Evolutionary conservation across 2,113 vertebrate genomes (phyloP).

Genomic region (Datnioides undecimradiatus): DNA sequence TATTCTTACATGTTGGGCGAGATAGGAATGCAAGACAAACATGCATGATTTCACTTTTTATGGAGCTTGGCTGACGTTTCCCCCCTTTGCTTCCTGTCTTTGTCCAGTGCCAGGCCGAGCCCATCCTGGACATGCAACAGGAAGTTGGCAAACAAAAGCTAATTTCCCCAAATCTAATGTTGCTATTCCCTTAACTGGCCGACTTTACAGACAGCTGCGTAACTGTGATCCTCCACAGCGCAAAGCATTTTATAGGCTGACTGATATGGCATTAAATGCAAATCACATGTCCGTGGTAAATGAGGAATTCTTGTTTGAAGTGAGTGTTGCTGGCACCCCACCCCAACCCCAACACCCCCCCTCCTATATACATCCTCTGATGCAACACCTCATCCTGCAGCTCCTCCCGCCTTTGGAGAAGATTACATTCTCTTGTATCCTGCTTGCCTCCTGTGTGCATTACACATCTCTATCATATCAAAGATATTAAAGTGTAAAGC

Average conservation of each 20-base stretch:
- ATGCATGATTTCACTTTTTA: background rate
- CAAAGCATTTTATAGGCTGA: background rate
- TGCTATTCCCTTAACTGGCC: background rate
- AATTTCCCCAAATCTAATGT: background rate
- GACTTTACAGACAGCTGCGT: background rate
- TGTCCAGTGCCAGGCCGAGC: background rate
- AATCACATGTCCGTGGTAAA: background rate
- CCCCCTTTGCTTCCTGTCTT: background rate
- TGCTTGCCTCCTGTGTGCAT: background rate
- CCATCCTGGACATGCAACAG: background rate
- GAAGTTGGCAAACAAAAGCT: background rate
- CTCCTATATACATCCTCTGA: background rate
- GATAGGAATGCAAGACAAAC: background rate
- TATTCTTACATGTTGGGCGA: too few relatives aligned
- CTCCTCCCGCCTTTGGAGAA: background rate
- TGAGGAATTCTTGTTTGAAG: background rate
- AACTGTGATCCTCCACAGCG: background rate
- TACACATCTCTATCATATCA: background rate
- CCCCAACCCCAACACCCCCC: too few relatives aligned
- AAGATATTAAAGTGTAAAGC: slow-evolving; percentile 2
- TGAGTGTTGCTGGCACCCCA: background rate
- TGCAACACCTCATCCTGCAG: background rate
- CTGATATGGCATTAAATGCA: background rate
- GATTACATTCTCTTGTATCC: background rate
- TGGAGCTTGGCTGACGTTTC: background rate